phyloP scores from a whole-genome alignment of 2,113 vertebrate genomes.

The Coptodon rendalli region DNA sequence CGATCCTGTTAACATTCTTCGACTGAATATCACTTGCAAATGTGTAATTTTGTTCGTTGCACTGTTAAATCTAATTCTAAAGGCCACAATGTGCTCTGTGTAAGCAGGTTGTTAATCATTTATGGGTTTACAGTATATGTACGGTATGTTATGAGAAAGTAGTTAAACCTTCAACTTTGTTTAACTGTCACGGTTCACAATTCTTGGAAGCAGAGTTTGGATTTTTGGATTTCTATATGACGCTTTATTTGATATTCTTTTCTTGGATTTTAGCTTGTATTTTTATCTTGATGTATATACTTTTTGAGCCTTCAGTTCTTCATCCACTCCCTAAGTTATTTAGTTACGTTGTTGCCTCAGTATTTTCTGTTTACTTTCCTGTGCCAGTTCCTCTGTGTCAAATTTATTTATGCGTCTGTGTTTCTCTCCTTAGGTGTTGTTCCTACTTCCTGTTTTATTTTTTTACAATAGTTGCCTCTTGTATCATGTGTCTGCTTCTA shows the following conservation, averaged over 20 bases:
- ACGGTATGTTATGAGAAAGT: background rate
- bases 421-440: background rate
- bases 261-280: background rate
- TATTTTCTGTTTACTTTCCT: background rate
- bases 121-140: conserved; percentile 45
- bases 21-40: background rate
- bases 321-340: fast-evolving
- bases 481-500: background rate
- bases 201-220: background rate
- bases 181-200: background rate
- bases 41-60: background rate
- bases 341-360: background rate
- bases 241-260: background rate
- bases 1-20: background rate
- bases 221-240: background rate
- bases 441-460: background rate
- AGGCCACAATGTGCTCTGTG: conserved; percentile 30
- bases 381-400: fast-evolving
- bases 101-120: conserved; percentile 58
- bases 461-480: background rate
- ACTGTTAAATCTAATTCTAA: background rate
- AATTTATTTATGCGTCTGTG: background rate
- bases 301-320: background rate
- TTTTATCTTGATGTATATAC: background rate
- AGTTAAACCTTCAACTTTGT: background rate